These are phyloP conservation scores for Periparus ater DNA, from an alignment of 2,797 vertebrate species.

Conservation along the genomic window DNA sequence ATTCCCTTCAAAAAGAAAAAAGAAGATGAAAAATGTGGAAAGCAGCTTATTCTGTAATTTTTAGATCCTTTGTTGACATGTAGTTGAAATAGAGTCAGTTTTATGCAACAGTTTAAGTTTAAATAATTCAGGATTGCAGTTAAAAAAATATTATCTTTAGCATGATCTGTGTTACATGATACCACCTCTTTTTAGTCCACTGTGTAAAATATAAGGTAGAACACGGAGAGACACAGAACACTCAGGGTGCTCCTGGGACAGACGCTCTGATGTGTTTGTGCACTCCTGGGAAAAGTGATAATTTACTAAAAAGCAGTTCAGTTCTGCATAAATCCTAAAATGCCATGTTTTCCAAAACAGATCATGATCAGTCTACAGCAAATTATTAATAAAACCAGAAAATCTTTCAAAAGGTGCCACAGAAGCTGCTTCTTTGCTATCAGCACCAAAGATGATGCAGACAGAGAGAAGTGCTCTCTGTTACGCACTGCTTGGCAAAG, in stretches of 20 bases:
- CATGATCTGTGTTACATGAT: not conserved
- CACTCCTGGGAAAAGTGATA: not conserved
- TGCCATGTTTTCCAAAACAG: not conserved
- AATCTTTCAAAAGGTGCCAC: not conserved
- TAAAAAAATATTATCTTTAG: not conserved
- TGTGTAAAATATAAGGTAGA: not conserved
- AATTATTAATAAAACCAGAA: not conserved
- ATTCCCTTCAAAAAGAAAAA: not conserved
- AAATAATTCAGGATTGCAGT: not conserved
- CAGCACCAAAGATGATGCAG: not conserved
- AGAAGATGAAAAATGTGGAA: rapidly evolving
- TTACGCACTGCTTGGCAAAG: not conserved
- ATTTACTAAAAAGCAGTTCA: not conserved
- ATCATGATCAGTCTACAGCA: not conserved
- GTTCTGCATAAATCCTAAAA: not conserved
- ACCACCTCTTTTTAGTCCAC: not conserved
- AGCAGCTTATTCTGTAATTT: not conserved
- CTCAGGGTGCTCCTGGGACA: not conserved
- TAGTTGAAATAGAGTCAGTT: not conserved
- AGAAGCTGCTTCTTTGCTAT: not conserved
- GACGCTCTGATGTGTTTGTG: not conserved
- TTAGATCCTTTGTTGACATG: not conserved
- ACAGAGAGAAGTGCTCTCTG: not conserved
- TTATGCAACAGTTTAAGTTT: not conserved
- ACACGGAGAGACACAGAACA: not conserved